phyloP scores from a whole-genome alignment of 2,797 vertebrate genomes.

The Mergus octosetaceus region DNA sequence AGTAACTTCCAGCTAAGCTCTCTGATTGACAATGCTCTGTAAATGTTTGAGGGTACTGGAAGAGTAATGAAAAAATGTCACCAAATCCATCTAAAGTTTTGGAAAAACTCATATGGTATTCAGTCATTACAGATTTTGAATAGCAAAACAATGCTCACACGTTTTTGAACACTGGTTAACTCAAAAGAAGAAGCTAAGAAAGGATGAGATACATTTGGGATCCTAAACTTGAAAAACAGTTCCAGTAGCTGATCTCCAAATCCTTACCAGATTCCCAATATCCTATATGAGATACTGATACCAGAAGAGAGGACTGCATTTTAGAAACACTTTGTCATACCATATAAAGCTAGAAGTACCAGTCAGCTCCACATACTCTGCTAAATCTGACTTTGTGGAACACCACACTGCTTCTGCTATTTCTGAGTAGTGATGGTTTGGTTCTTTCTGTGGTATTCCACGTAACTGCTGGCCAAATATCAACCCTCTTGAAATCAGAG shows the following conservation, averaged over 20 bases:
- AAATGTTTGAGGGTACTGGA: not conserved
- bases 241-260: not conserved
- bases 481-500: slow-evolving; percentile 51
- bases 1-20: not conserved
- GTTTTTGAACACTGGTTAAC: not conserved
- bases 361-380: not conserved
- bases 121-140: not conserved
- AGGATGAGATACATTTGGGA: not conserved
- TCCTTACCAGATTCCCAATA: not conserved
- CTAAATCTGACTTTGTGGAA: slow-evolving; percentile 63
- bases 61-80: not conserved
- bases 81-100: not conserved
- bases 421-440: slow-evolving; percentile 13
- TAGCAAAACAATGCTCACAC: not conserved
- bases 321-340: not conserved
- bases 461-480: not conserved
- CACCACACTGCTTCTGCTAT: slow-evolving; percentile 53
- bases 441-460: not conserved
- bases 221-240: not conserved
- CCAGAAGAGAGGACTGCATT: not conserved
- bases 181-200: not conserved
- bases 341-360: not conserved
- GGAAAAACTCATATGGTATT: not conserved
- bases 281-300: not conserved
- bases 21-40: not conserved